Percentiles rank a stretch among this genome's conserved stretches.
Evolutionary conservation across 2,888 invertebrate species (phyloP).

Genomic region (Chaitophorus viminalis): DNA sequence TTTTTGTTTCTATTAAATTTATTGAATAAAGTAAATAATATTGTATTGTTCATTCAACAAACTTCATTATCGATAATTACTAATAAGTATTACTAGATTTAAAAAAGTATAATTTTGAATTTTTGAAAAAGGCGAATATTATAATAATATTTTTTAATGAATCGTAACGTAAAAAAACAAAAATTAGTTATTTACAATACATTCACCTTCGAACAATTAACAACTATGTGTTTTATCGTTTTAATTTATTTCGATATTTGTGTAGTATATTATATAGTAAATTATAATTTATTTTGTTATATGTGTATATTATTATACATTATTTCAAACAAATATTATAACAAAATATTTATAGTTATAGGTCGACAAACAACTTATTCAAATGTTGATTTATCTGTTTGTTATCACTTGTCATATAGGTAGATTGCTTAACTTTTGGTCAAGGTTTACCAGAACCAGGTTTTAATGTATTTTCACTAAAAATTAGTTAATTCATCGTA

Average conservation of each 20-base stretch:
- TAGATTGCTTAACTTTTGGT: neutral
- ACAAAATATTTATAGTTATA: neutral
- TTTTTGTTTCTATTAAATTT: too few relatives aligned
- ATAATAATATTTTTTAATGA: too few relatives aligned
- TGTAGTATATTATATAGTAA: neutral
- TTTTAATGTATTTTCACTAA: neutral
- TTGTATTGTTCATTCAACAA: too few relatives aligned
- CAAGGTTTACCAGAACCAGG: neutral
- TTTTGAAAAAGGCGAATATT: too few relatives aligned
- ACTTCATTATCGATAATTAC: too few relatives aligned
- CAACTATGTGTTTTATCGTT: neutral
- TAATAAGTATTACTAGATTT: too few relatives aligned
- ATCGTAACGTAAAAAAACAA: neutral
- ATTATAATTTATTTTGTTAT: neutral
- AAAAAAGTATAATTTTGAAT: too few relatives aligned
- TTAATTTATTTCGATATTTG: neutral
- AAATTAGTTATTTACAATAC: neutral
- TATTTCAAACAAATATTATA: neutral
- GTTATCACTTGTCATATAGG: neutral
- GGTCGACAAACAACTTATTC: neutral
- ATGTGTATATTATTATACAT: neutral
- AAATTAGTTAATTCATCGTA: neutral
- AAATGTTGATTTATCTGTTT: constrained; percentile 11
- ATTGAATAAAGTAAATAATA: too few relatives aligned
- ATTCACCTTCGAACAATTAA: neutral